Evolutionary conservation across 2,888 invertebrate species (phyloP).

Genomic region (Chymomyza fuscimana): DNA sequence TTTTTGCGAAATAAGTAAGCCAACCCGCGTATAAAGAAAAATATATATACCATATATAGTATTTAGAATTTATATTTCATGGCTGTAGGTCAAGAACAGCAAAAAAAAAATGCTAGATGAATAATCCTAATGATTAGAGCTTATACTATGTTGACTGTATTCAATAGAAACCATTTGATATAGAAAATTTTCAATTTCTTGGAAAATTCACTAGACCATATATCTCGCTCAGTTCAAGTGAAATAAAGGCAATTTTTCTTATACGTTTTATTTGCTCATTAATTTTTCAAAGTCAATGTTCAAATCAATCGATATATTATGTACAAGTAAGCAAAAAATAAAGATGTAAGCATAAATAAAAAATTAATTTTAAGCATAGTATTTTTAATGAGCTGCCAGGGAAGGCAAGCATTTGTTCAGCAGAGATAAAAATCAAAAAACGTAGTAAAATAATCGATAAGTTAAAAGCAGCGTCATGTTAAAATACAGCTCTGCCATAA

Average conservation of each 20-base stretch:
- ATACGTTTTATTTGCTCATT: background rate
- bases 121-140: background rate
- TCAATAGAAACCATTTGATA: background rate
- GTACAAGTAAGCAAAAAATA: background rate
- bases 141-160: no score
- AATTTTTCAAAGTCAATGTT: background rate
- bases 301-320: no score
- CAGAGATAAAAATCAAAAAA: background rate
- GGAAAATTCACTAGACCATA: background rate
- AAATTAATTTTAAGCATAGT: conserved; percentile 1
- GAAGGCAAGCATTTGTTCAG: no score
- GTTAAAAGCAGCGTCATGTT: background rate
- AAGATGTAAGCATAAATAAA: background rate
- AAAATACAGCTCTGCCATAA: background rate
- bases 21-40: no score
- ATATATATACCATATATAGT: background rate
- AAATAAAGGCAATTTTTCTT: background rate
- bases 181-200: background rate
- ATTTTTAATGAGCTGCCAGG: background rate
- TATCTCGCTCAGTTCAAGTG: background rate
- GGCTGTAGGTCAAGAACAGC: background rate
- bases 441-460: background rate
- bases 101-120: background rate
- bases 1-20: no score
- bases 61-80: background rate